Evolutionary conservation across 2,888 invertebrate genomes (phyloP).

Genomic region (Hydriomena furcata): DNA sequence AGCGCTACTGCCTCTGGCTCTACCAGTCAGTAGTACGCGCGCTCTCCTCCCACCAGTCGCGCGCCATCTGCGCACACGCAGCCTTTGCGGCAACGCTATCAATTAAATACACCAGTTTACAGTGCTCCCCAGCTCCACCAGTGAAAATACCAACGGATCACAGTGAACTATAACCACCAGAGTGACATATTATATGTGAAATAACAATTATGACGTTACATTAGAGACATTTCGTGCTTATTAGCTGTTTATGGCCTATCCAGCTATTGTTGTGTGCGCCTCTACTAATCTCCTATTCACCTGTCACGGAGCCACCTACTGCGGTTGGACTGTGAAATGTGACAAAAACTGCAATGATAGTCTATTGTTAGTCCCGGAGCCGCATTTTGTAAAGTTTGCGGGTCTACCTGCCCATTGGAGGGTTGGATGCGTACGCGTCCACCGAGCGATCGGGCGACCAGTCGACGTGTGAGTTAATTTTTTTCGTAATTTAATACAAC

Average conservation of each 20-base stretch:
- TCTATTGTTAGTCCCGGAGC: slow-evolving; percentile 58
- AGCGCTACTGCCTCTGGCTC: slow-evolving; percentile 78
- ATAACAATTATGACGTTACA: slow-evolving; percentile 52
- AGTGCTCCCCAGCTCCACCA: slow-evolving; percentile 42
- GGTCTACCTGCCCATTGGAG: slow-evolving; percentile 75
- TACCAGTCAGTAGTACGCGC: slow-evolving; percentile 76
- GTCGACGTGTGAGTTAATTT: slow-evolving; percentile 75
- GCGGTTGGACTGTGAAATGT: slow-evolving; percentile 79
- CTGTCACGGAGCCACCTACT: slow-evolving; percentile 67
- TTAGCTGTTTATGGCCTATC: slow-evolving; percentile 76
- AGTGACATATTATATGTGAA: slow-evolving; percentile 45
- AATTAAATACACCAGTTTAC: slow-evolving; percentile 45
- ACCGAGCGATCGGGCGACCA: slow-evolving; percentile 67
- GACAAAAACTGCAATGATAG: slow-evolving; percentile 80
- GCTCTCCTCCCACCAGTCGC: slow-evolving; percentile 74
- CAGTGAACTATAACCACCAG: slow-evolving; percentile 55
- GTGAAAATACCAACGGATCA: slow-evolving; percentile 62
- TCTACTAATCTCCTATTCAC: slow-evolving; percentile 77
- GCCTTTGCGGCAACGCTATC: slow-evolving; percentile 51
- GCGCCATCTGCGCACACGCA: slow-evolving; percentile 74
- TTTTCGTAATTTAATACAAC: slow-evolving; percentile 77
- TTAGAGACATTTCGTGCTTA: slow-evolving; percentile 62
- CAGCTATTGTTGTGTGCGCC: slow-evolving; percentile 77
- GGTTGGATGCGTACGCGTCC: slow-evolving; percentile 59
- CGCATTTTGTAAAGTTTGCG: slow-evolving; percentile 76